Conservation (phyloP, 2,888 invertebrate species). For the Meandrusa payeni region DNA sequence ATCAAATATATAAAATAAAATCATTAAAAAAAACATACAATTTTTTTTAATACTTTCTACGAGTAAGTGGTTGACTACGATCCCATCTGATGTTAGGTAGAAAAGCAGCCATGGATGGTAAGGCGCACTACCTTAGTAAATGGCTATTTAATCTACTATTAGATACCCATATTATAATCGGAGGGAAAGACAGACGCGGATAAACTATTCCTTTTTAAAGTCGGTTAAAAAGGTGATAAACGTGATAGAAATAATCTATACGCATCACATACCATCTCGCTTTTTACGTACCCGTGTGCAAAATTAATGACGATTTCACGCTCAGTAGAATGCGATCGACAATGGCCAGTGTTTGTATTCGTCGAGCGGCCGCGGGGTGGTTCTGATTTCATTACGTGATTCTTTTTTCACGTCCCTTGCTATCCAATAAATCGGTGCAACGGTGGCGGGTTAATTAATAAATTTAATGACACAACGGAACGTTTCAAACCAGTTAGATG, state of each 20-base stretch:
- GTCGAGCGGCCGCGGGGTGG: constrained; percentile 44
- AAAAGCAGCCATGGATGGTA: no score
- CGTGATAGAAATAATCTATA: constrained; percentile 23
- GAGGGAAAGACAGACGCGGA: no score
- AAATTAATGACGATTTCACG: constrained; percentile 72
- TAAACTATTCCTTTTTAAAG: no score
- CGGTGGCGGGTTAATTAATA: constrained; percentile 71
- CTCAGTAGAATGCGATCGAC: constrained; percentile 47
- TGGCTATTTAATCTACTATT: no score
- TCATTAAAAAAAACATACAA: no score
- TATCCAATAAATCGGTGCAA: constrained; percentile 62
- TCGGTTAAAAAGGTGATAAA: constrained; percentile 14
- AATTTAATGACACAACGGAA: constrained; percentile 53
- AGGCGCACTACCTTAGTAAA: no score
- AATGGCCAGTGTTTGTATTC: constrained; percentile 54
- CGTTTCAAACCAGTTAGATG: constrained; percentile 34
- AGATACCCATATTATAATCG: no score
- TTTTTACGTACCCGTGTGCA: constrained; percentile 39
- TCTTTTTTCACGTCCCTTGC: constrained; percentile 61
- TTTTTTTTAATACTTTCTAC: no score
- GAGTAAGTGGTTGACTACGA: no score
- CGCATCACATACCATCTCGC: constrained; percentile 6
- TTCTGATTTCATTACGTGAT: constrained; percentile 69
- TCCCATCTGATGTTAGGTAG: no score
- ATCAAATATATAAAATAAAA: no score